A percentile compares a stretch with the other conserved stretches of the same genome.
Conservation (phyloP, 1,140 invertebrate species). For the Drosophila sp. region DNA sequence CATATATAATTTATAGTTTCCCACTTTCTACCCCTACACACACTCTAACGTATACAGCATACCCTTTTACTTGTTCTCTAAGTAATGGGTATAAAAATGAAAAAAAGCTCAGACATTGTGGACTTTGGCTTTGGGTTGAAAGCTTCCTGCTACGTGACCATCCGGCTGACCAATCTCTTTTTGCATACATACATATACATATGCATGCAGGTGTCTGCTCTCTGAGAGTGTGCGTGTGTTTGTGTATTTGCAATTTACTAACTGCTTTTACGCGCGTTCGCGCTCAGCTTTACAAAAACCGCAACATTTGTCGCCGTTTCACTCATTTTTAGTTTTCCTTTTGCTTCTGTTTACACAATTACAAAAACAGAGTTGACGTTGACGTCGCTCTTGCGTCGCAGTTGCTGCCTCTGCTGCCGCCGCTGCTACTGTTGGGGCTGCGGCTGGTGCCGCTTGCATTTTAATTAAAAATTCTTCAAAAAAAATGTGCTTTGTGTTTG, state of each 20-base stretch:
- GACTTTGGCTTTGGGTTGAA: conserved; percentile 48
- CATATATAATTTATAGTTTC: too few relatives aligned
- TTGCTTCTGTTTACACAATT: conserved; percentile 61
- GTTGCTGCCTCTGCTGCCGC: background rate
- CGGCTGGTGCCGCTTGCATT: conserved; percentile 58
- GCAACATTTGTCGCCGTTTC: conserved; percentile 61
- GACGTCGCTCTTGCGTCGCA: conserved; percentile 18
- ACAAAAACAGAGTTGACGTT: conserved; percentile 39
- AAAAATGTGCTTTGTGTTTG: conserved; percentile 72
- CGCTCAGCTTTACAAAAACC: conserved; percentile 60
- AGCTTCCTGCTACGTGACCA: conserved; percentile 53
- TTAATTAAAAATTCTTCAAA: conserved; percentile 81
- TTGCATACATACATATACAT: too few relatives aligned
- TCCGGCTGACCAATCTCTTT: conserved; percentile 38
- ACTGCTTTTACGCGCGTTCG: conserved; percentile 76
- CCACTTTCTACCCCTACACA: too few relatives aligned
- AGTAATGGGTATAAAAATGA: conserved; percentile 2
- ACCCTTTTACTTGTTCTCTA: background rate
- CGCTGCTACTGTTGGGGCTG: too few relatives aligned
- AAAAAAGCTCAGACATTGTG: conserved; percentile 21
- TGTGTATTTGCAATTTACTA: conserved; percentile 70
- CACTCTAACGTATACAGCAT: background rate
- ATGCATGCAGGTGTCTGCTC: conserved; percentile 49
- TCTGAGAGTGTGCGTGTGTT: conserved; percentile 24
- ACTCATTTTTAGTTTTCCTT: background rate